These are phyloP conservation scores for Aegotheles bennettii DNA, from an alignment of 2,113 vertebrate genomes.

Conservation along the genomic window DNA sequence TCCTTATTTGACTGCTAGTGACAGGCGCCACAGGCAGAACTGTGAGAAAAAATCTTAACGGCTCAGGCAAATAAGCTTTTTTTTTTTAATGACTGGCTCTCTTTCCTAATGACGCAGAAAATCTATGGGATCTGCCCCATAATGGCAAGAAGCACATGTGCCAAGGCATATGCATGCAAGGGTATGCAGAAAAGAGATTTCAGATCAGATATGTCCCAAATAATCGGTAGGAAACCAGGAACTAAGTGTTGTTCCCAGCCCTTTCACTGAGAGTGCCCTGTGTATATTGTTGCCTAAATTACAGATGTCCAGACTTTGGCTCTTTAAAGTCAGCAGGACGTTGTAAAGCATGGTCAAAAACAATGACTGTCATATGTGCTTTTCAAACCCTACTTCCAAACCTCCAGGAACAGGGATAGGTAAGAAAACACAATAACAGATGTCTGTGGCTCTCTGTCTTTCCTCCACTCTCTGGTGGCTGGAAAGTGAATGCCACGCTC, in stretches of 20 bases:
- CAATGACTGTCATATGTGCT: neutral
- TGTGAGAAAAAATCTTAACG: constrained; percentile 66
- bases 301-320: neutral
- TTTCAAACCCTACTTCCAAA: constrained; percentile 7
- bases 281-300: neutral
- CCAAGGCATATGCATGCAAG: constrained; percentile 14
- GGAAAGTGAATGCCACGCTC: neutral
- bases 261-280: neutral
- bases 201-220: constrained; percentile 13
- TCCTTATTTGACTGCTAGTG: constrained; percentile 84
- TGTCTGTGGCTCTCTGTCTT: neutral
- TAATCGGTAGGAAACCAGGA: constrained; percentile 39
- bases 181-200: constrained; percentile 38
- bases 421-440: constrained; percentile 1
- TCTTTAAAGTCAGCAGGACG: neutral
- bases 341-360: neutral
- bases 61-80: constrained; percentile 67
- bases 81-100: constrained; percentile 53
- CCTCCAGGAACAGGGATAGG: neutral
- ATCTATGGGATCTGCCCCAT: constrained; percentile 50
- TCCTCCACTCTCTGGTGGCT: neutral
- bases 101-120: constrained; percentile 46
- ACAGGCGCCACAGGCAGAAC: constrained; percentile 77
- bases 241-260: constrained; percentile 27
- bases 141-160: constrained; percentile 19